Percentiles rank a stretch among this genome's conserved stretches.
Evolutionary conservation across 2,113 vertebrate genomes (phyloP).

Genomic region (Petrocephalus microphthalmus): DNA sequence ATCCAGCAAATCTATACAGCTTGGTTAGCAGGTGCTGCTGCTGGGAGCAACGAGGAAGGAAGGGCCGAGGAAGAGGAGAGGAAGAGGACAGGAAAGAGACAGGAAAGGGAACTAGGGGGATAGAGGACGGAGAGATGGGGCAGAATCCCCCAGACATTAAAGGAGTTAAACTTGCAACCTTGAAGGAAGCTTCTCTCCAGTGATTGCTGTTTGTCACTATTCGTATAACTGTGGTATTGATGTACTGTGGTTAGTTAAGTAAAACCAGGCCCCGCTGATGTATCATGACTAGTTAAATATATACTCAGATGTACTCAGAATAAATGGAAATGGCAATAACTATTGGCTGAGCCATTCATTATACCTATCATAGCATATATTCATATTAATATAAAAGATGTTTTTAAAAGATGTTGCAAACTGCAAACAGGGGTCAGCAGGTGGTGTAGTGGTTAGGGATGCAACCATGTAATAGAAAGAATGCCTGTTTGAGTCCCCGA

Average conservation of each 20-base stretch:
- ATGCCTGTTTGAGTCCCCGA: too few species aligned
- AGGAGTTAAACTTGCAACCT: conserved; percentile 11
- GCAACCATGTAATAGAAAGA: too few species aligned
- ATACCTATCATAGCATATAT: neutral
- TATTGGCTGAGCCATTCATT: neutral
- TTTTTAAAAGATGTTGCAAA: too few species aligned
- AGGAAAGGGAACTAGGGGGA: neutral
- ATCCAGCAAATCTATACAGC: neutral
- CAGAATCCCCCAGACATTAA: neutral
- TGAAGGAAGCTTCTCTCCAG: neutral
- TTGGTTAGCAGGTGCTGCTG: neutral
- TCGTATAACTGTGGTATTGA: neutral
- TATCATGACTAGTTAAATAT: neutral
- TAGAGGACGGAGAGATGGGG: neutral
- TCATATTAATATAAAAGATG: neutral
- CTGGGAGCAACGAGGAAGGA: neutral
- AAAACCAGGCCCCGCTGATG: neutral
- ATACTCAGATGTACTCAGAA: neutral
- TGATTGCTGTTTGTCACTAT: neutral
- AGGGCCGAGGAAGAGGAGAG: neutral
- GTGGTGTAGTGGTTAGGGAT: too few species aligned
- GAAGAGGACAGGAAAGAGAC: neutral
- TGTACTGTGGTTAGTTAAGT: neutral
- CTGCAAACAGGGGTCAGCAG: too few species aligned
- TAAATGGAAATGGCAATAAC: neutral